A percentile compares a stretch with the other conserved stretches of the same genome.
Conservation (phyloP, 2,113 vertebrate species). For the Periophthalmus modestus region DNA sequence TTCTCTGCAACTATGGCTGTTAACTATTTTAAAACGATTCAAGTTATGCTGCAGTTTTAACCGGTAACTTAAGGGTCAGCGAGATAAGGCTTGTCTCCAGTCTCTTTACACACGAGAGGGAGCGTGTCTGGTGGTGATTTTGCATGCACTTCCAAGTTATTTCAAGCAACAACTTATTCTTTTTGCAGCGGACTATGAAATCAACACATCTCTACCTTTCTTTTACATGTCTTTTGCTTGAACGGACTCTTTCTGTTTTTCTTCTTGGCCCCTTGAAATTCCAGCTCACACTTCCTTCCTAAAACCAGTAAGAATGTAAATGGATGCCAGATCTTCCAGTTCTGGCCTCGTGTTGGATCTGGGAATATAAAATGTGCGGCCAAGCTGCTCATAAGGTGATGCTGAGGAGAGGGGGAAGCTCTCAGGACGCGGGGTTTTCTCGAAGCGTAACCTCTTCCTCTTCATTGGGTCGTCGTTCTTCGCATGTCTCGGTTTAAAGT, state of each 20-base stretch:
- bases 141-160: conserved; percentile 17
- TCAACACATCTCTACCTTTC: conserved; percentile 23
- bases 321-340: conserved; percentile 62
- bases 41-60: conserved; percentile 37
- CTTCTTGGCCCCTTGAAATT: conserved; percentile 60
- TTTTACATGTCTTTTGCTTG: conserved; percentile 23
- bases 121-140: conserved; percentile 26
- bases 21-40: conserved; percentile 36
- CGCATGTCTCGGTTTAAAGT: conserved; percentile 18
- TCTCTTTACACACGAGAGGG: not conserved
- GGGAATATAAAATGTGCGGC: conserved; percentile 43
- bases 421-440: conserved; percentile 26
- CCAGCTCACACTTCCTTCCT: conserved; percentile 47
- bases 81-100: not conserved
- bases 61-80: conserved; percentile 23
- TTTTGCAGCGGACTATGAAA: conserved; percentile 16
- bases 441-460: not conserved
- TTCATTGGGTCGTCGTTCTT: not conserved
- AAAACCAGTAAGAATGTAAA: conserved; percentile 68
- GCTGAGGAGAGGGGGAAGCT: conserved; percentile 29
- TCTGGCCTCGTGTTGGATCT: conserved; percentile 29
- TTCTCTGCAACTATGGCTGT: conserved; percentile 46
- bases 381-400: conserved; percentile 47
- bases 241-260: conserved; percentile 50
- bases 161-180: conserved; percentile 16